Percentiles rank a stretch among this genome's conserved stretches.
These are phyloP conservation scores for Condylostylus longicornis DNA, from an alignment of 1,140 invertebrate species.

Conservation along the genomic window DNA sequence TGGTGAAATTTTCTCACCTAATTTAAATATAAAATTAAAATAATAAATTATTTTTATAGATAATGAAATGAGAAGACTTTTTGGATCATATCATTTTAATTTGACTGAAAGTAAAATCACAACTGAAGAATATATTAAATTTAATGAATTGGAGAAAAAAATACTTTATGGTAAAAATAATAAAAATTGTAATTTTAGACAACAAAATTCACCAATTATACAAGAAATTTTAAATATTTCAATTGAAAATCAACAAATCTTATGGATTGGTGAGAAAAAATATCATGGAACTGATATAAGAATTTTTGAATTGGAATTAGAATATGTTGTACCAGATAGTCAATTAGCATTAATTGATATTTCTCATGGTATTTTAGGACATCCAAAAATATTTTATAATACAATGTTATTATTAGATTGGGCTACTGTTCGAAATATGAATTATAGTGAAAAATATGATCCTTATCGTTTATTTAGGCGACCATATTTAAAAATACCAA, in stretches of 20 bases:
- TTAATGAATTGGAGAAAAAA: slow-evolving; percentile 14
- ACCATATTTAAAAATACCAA: slow-evolving; percentile 17
- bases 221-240: slow-evolving; percentile 17
- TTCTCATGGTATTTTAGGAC: slow-evolving; percentile 21
- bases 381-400: slow-evolving; percentile 22
- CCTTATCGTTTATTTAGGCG: slow-evolving; percentile 20
- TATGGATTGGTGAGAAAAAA: slow-evolving; percentile 27
- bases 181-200: slow-evolving; percentile 20
- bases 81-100: slow-evolving; percentile 25
- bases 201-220: slow-evolving; percentile 21
- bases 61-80: slow-evolving; percentile 24
- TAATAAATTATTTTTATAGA: slow-evolving; percentile 10
- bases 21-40: neutral
- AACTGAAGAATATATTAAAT: slow-evolving; percentile 11
- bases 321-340: slow-evolving; percentile 22
- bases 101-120: slow-evolving; percentile 2
- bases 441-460: slow-evolving; percentile 17
- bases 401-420: slow-evolving; percentile 19
- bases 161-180: slow-evolving; percentile 21
- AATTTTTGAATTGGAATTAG: slow-evolving; percentile 20
- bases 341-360: slow-evolving; percentile 24
- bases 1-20: neutral
- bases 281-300: slow-evolving; percentile 22
- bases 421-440: slow-evolving; percentile 16
- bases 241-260: slow-evolving; percentile 18